phyloP scores from a whole-genome alignment of 2,888 invertebrate genomes.

The Hemistola chrysoprasaria region DNA sequence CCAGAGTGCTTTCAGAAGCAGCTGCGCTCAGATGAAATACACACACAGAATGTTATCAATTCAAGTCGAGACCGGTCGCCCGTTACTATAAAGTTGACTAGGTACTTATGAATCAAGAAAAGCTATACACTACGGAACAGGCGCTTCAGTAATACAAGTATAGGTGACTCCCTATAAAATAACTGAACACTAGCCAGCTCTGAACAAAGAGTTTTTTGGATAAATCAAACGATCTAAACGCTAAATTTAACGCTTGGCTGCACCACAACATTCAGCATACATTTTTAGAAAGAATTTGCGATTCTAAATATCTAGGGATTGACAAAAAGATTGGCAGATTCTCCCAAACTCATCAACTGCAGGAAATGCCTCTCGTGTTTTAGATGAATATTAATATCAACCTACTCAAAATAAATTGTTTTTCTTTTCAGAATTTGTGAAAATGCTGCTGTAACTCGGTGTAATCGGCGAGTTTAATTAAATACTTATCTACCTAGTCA shows the following conservation, averaged over 20 bases:
- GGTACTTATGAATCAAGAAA: too few species aligned
- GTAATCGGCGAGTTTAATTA: constrained; percentile 33
- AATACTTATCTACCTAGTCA: constrained; percentile 26
- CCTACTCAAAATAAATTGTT: constrained; percentile 8
- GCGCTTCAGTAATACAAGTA: too few species aligned
- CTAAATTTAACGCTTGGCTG: constrained; percentile 17
- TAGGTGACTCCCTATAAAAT: too few species aligned
- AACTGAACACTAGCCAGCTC: constrained; percentile 8
- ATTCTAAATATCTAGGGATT: constrained; percentile 13
- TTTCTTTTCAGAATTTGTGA: constrained; percentile 81
- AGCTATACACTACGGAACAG: too few species aligned
- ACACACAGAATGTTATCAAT: too few species aligned
- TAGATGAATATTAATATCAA: neutral
- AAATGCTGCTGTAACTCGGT: constrained; percentile 75
- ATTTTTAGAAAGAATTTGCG: constrained; percentile 7
- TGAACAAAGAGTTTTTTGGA: constrained; percentile 11
- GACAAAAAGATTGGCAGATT: constrained; percentile 24
- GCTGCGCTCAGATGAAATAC: too few species aligned
- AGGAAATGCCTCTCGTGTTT: constrained; percentile 15
- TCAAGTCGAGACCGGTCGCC: too few species aligned
- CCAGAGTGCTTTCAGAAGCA: too few species aligned
- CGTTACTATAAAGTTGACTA: too few species aligned
- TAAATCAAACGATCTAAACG: constrained; percentile 14
- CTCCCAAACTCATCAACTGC: constrained; percentile 2
- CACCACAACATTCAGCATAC: constrained; percentile 9